These are phyloP conservation scores for Gila robusta DNA, from an alignment of 2,797 vertebrate genomes.

Conservation along the genomic window DNA sequence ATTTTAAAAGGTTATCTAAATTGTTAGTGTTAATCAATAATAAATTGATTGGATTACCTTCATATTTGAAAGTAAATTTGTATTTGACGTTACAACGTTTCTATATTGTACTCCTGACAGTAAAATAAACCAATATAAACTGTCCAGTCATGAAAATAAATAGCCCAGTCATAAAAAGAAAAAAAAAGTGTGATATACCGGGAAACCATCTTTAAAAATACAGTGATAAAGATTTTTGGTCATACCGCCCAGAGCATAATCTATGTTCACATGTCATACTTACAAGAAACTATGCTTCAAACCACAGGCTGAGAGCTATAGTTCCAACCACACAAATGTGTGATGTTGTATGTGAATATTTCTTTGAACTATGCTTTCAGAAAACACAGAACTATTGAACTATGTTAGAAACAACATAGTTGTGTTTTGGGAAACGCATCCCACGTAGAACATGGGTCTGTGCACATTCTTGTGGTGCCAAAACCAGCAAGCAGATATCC, in stretches of 20 bases:
- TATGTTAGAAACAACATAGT: neutral
- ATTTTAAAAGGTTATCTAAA: too few relatives aligned
- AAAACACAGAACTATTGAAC: neutral
- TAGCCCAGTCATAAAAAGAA: too few relatives aligned
- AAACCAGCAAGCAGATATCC: constrained; percentile 6
- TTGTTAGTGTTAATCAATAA: too few relatives aligned
- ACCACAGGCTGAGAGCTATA: neutral
- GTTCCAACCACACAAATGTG: neutral
- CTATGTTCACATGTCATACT: neutral
- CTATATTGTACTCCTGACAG: too few relatives aligned
- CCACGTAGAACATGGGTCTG: neutral
- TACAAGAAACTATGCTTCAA: neutral
- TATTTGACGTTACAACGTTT: too few relatives aligned
- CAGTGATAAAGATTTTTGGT: too few relatives aligned
- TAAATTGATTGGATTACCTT: too few relatives aligned
- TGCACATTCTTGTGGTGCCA: neutral
- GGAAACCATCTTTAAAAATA: neutral
- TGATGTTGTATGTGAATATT: neutral
- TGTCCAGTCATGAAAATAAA: too few relatives aligned
- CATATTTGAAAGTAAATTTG: too few relatives aligned
- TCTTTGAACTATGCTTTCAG: neutral
- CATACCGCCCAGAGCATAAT: neutral
- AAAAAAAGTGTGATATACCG: neutral
- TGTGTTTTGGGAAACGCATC: neutral
- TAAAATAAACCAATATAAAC: too few relatives aligned